These are phyloP conservation scores for Odontocolon sp. DNA, from an alignment of 2,888 invertebrate species.

Conservation along the genomic window DNA sequence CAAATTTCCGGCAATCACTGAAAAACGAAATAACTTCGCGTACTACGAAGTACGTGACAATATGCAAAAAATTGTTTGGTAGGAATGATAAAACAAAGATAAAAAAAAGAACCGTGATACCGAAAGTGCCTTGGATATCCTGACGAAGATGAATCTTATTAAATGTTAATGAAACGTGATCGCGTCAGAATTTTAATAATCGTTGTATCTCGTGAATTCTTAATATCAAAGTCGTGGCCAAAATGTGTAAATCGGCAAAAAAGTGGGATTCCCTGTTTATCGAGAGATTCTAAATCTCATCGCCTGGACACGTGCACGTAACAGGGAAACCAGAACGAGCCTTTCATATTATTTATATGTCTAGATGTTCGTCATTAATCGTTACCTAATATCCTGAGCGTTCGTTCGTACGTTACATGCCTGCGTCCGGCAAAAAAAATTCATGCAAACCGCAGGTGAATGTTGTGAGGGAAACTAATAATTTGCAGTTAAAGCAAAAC, in stretches of 20 bases:
- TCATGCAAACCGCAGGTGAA: not conserved
- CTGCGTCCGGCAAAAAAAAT: not conserved
- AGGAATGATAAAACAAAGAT: not conserved
- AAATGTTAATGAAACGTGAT: not conserved
- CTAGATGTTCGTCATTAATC: conserved; percentile 5
- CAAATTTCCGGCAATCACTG: too few relatives aligned
- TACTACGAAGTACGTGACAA: conserved; percentile 3
- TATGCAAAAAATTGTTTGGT: conserved; percentile 9
- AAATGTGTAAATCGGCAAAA: not conserved
- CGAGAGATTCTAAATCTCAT: not conserved
- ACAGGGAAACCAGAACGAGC: not conserved
- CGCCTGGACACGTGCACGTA: too few relatives aligned
- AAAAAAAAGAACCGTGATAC: not conserved
- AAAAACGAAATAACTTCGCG: too few relatives aligned
- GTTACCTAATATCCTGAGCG: conserved; percentile 26
- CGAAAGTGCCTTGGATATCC: not conserved
- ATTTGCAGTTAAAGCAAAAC: conserved; percentile 1
- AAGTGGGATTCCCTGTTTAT: not conserved
- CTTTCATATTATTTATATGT: not conserved
- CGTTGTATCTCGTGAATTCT: conserved; percentile 1
- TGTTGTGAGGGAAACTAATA: conserved; percentile 1
- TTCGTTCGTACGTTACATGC: conserved; percentile 13
- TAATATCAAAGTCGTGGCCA: conserved; percentile 8
- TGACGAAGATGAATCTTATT: too few relatives aligned
- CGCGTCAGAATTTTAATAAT: not conserved